Evolutionary conservation across 2,888 invertebrate species (phyloP), one percentile per base, ranked within the genome.

Genomic region (Seladonia tumulorum): DNA sequence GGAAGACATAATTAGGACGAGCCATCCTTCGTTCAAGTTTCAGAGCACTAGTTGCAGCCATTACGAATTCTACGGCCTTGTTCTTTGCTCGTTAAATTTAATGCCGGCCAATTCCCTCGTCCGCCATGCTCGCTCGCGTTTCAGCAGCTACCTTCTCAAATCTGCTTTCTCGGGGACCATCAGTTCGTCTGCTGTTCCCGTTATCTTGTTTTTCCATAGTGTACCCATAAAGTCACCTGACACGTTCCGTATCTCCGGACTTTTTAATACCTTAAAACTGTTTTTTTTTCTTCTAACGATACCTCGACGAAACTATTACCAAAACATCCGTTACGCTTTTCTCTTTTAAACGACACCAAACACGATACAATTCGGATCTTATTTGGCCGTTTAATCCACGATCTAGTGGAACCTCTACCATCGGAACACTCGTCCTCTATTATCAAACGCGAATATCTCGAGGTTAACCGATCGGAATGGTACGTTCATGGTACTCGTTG

Each of bases 51-150:
- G 76, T 81, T 75, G 77, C 68, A 66, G 66, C 79, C 79, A 82
- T 72, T 76, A 82, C 79, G 79, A 86, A 87, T 87, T 86, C 82
- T 71, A 35, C 82, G 87, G 82, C 83, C 86, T 88, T 88, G 82
- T 82, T 83, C 80, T 66, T 76, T 42, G 66, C 76, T 72, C 73
- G 76, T 84, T 83, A 72, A 79, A 70, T 74, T 82, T 76, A 77
- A 75, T 70, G 57, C 47, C 76, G 49, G n/a, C 45, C 81, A 60
- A 42, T 63, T 77, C 47, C 49, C 57, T 71, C 70, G 73, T 72
- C 63, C 63, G 35, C 63, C 63, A 63, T 63, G 29, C 63, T 63
- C 18, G 63, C 78, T 29, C 18, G 79, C 49, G 49, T 35, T 76
- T 71, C 63, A 72, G 45, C 49, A 63, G 72, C 39, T 66, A 79